These are phyloP conservation scores for Lepidotrigona ventralis DNA, from an alignment of 1,140 invertebrate species.

Conservation along the genomic window DNA sequence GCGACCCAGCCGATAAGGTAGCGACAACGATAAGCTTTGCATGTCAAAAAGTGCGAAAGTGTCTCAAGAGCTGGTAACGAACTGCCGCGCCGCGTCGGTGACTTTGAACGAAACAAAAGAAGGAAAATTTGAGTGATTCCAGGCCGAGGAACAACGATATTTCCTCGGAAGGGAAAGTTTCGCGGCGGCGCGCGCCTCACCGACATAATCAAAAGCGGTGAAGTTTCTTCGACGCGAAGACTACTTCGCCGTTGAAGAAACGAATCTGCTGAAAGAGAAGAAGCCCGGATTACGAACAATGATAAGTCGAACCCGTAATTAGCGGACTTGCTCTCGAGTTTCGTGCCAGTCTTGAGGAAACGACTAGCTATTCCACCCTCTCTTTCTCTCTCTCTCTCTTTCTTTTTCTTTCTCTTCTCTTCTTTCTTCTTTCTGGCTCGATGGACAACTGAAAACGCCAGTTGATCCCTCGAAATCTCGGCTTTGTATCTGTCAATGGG, in stretches of 20 bases:
- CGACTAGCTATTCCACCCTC: not conserved
- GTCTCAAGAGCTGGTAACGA: not conserved
- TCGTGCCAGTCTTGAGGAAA: not conserved
- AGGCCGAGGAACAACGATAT: not conserved
- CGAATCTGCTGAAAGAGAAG: not conserved
- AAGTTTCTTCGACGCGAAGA: constrained; percentile 31
- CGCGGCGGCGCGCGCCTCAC: too few species aligned
- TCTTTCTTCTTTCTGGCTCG: not conserved
- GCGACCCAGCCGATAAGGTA: not conserved
- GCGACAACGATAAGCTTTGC: not conserved
- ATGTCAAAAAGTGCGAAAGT: constrained; percentile 1
- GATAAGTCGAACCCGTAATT: constrained; percentile 59
- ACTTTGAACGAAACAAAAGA: constrained; percentile 18
- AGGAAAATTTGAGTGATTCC: not conserved
- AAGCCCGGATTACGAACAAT: constrained; percentile 48
- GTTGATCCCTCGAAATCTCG: not conserved
- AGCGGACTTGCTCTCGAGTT: constrained; percentile 41
- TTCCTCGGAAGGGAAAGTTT: constrained; percentile 14
- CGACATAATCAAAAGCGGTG: constrained; percentile 18
- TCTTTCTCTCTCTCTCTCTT: not conserved
- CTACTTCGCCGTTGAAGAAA: constrained; percentile 1
- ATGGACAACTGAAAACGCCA: not conserved
- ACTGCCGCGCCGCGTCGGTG: not conserved
- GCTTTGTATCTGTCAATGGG: not conserved
- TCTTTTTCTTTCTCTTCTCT: not conserved